Conservation (phyloP, 2,113 vertebrate species). For the Lethenteron reissneri region DNA sequence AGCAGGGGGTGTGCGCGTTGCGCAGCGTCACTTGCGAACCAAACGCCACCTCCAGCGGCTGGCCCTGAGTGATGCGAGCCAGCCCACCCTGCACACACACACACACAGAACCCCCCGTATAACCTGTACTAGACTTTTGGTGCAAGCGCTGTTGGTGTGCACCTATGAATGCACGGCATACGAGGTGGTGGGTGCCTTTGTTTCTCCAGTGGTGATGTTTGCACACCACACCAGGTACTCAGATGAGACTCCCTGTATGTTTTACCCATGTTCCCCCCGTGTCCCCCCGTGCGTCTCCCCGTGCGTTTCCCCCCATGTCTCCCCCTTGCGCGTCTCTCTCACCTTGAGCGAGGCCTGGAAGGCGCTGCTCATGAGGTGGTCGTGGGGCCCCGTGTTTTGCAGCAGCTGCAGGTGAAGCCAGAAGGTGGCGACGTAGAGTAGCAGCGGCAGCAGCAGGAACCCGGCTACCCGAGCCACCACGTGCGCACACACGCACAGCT, state of each 20-base stretch:
- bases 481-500: conserved; percentile 27
- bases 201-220: too few relatives aligned
- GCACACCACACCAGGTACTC: too few relatives aligned
- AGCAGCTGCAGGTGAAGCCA: conserved; percentile 56
- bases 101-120: background rate
- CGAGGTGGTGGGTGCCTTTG: background rate
- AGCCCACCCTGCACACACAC: conserved; percentile 47
- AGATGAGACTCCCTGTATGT: too few relatives aligned
- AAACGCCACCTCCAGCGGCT: conserved; percentile 65
- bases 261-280: too few relatives aligned
- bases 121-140: too few relatives aligned
- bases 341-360: conserved; percentile 92
- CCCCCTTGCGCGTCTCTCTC: conserved; percentile 8
- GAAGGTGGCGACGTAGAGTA: conserved; percentile 61
- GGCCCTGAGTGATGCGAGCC: conserved; percentile 65
- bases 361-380: conserved; percentile 86
- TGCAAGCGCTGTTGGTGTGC: too few relatives aligned
- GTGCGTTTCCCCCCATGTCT: background rate
- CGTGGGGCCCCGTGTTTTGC: conserved; percentile 60
- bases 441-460: conserved; percentile 34
- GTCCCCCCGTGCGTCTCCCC: too few relatives aligned
- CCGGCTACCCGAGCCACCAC: conserved; percentile 32
- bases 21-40: conserved; percentile 79
- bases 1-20: conserved; percentile 51
- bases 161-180: background rate